Conservation (phyloP, 2,113 vertebrate species). For the Hippocampus abdominalis region DNA sequence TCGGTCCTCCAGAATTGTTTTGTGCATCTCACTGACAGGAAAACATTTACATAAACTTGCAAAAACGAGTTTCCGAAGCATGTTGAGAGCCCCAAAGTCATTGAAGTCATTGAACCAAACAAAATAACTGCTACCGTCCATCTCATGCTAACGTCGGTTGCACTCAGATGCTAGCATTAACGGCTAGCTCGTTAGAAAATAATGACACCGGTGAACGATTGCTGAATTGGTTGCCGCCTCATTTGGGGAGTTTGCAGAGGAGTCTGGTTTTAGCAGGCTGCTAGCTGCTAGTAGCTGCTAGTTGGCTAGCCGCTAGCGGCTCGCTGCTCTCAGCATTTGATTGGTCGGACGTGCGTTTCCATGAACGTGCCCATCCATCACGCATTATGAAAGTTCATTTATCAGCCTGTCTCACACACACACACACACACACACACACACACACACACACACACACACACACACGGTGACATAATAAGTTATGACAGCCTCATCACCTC, state of each 20-base stretch:
- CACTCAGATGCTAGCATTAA: background rate
- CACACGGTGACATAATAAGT: conserved; percentile 51
- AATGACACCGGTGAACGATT: background rate
- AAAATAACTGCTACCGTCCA: too few species aligned
- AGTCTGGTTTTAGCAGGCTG: background rate
- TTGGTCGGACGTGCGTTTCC: background rate
- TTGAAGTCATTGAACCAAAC: too few species aligned
- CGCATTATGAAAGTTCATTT: conserved; percentile 2
- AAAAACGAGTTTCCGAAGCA: too few species aligned
- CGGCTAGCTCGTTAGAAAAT: background rate
- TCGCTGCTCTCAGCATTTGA: background rate
- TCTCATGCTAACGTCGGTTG: too few species aligned
- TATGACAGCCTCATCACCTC: conserved; percentile 51
- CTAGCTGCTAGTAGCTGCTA: background rate
- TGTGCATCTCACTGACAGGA: too few species aligned
- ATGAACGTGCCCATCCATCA: background rate
- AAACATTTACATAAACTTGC: too few species aligned
- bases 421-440: background rate
- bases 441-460: background rate
- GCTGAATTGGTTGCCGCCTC: background rate
- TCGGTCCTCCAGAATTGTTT: too few species aligned
- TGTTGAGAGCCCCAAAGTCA: too few species aligned
- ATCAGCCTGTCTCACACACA: background rate
- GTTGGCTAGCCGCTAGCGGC: background rate
- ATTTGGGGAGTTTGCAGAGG: background rate